A percentile compares a stretch with the other conserved stretches of the same genome.
These are phyloP conservation scores for Ageneiosus marmoratus DNA, from an alignment of 2,113 vertebrate genomes.

Conservation along the genomic window DNA sequence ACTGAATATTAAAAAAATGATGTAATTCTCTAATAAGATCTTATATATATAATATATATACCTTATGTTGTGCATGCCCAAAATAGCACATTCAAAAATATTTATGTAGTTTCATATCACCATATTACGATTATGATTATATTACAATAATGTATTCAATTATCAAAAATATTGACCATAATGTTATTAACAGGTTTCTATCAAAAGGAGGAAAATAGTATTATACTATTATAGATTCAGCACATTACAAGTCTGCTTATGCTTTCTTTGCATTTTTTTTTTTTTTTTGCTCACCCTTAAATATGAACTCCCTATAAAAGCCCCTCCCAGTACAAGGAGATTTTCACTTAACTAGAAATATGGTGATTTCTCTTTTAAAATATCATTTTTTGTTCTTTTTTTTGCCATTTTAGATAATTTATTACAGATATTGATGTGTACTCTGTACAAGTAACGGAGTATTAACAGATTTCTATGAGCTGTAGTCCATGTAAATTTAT, in stretches of 20 bases:
- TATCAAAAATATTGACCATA: neutral
- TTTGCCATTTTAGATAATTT: neutral
- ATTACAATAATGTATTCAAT: constrained; percentile 31
- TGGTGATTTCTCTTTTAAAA: neutral
- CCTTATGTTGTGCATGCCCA: constrained; percentile 57
- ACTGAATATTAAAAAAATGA: constrained; percentile 80
- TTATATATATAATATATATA: neutral
- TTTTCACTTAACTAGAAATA: neutral
- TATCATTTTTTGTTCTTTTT: neutral
- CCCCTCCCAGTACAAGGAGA: neutral
- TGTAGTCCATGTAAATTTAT: neutral
- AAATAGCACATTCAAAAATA: constrained; percentile 64
- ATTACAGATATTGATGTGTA: neutral
- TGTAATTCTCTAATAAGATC: constrained; percentile 79
- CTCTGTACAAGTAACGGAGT: neutral
- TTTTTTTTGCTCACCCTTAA: neutral
- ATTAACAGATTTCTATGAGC: neutral
- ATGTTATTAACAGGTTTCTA: constrained; percentile 41
- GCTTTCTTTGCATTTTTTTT: neutral
- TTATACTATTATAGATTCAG: constrained; percentile 57
- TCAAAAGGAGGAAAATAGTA: constrained; percentile 49
- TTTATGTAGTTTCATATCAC: constrained; percentile 66
- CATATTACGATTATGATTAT: constrained; percentile 15
- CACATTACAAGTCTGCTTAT: constrained; percentile 26
- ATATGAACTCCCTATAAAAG: neutral